These are phyloP conservation scores for Ernsta delagoae DNA, from an alignment of 2,888 invertebrate genomes.

Conservation along the genomic window DNA sequence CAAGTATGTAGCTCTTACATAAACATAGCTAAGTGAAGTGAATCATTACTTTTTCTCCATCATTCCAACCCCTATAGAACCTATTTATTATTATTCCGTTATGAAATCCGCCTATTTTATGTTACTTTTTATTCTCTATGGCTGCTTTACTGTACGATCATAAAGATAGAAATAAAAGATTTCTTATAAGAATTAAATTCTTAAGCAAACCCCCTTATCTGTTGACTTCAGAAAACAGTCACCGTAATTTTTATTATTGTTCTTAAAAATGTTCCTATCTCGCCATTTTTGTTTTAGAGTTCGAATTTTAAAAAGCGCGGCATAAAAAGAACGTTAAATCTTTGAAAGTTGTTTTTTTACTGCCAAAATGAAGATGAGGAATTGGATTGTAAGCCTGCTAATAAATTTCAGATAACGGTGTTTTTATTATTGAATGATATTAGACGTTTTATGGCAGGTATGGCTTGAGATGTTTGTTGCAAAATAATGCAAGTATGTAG, in stretches of 20 bases:
- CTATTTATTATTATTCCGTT: conserved; percentile 65
- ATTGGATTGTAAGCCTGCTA: conserved; percentile 43
- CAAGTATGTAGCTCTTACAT: background rate
- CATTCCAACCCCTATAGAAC: conserved; percentile 37
- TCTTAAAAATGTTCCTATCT: conserved; percentile 60
- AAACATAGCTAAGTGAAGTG: background rate
- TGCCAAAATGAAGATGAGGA: conserved; percentile 48
- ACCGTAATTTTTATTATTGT: conserved; percentile 76
- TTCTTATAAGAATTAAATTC: conserved; percentile 78
- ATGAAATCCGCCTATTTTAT: conserved; percentile 68
- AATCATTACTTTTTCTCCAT: conserved; percentile 1
- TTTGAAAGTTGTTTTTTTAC: conserved; percentile 54
- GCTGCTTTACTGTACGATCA: conserved; percentile 69
- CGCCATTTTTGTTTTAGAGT: conserved; percentile 67
- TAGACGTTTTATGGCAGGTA: conserved; percentile 36
- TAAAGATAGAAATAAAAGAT: conserved; percentile 75
- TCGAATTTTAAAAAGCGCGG: conserved; percentile 67
- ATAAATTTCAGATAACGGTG: conserved; percentile 45
- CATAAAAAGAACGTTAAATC: conserved; percentile 60
- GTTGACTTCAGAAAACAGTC: conserved; percentile 53
- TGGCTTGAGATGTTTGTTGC: conserved; percentile 16
- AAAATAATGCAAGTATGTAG: background rate
- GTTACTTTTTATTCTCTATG: conserved; percentile 67
- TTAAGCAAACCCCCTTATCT: conserved; percentile 69
- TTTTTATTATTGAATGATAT: conserved; percentile 45